Conservation (phyloP, 2,113 vertebrate species). For the Atrichornis clamosus region DNA sequence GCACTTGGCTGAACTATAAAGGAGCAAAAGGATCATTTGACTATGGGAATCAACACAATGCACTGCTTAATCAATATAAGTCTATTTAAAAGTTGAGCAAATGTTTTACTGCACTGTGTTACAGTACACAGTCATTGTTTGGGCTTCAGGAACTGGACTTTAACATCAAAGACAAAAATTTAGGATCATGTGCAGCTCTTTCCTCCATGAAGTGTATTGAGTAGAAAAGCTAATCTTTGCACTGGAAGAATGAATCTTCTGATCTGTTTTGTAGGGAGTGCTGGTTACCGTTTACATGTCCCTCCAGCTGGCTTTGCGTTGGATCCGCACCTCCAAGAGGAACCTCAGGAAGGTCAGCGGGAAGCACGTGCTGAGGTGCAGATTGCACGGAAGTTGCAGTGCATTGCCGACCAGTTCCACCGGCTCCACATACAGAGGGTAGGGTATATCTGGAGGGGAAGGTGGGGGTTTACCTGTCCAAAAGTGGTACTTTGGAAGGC, state of each 20-base stretch:
- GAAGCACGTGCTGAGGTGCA: conserved; percentile 75
- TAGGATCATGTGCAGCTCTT: neutral
- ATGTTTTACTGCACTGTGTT: neutral
- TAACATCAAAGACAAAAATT: neutral
- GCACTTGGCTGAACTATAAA: neutral
- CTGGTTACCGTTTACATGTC: conserved; percentile 80
- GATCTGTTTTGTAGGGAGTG: conserved; percentile 71
- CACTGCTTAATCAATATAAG: neutral
- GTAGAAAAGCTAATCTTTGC: neutral
- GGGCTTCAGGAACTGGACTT: neutral
- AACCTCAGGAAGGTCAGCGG: conserved; percentile 68
- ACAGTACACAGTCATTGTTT: neutral
- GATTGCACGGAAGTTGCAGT: conserved; percentile 79
- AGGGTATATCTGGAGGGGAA: conserved; percentile 43
- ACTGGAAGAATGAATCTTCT: conserved; percentile 1
- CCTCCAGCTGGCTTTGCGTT: conserved; percentile 68
- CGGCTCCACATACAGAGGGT: conserved; percentile 81
- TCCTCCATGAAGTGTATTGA: neutral
- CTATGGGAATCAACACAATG: neutral
- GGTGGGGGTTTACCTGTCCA: neutral
- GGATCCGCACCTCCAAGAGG: conserved; percentile 64
- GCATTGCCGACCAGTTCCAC: conserved; percentile 84
- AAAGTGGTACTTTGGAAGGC: neutral
- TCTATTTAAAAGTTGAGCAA: neutral
- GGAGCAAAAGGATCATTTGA: neutral